Evolutionary conservation across 2,888 invertebrate species (phyloP), one percentile per base, ranked within the genome.

Genomic region (Volucella bombylans): DNA sequence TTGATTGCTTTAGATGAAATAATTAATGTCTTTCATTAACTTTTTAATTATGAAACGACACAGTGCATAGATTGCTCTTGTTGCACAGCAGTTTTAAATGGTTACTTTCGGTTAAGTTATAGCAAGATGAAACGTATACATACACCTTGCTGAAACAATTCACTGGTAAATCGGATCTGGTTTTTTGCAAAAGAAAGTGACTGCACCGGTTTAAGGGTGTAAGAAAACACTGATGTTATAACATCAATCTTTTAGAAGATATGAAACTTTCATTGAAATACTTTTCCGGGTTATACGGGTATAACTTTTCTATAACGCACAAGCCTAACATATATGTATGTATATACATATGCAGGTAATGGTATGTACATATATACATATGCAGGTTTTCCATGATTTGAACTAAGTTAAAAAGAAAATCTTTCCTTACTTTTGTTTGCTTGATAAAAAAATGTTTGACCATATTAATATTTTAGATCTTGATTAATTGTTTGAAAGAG

Each of bases 171-270:
- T 52, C 18, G n/a, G 23, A 65, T 74, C 82, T 69, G 79, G 79
- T 83, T 83, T 83, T 65, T 57, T 45, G 59, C 57, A 38, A 65
- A 79, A 65, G 82, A 83, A 83, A 83, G 82, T 83, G 47, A 69
- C 78, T 79, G 65, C 74, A 74, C 73, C 59, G 43, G 73, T 79
- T 79, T 15, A 61, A 74, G 79, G 73, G 73, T 79, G 59, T 39
- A 62, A 54, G 23, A 14, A 18, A 15, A 23, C 59, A 55, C 50
- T 43, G 18, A 49, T 1, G 31, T 52, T 61, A 14, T 10, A 67
- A 23, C 10, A 57, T 15, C 68, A 82, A 64, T 73, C 78, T 78
- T 68, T 72, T 65, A 64, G 31, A 50, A 39, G 14, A 41, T 12
- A 9, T 57, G 49, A 82, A 52, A 82, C 79, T 82, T 77, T 82